Base-by-base conservation (phyloP, 64 coral and sea anemone genomes). In the Pocillopora damicornis region DNA sequence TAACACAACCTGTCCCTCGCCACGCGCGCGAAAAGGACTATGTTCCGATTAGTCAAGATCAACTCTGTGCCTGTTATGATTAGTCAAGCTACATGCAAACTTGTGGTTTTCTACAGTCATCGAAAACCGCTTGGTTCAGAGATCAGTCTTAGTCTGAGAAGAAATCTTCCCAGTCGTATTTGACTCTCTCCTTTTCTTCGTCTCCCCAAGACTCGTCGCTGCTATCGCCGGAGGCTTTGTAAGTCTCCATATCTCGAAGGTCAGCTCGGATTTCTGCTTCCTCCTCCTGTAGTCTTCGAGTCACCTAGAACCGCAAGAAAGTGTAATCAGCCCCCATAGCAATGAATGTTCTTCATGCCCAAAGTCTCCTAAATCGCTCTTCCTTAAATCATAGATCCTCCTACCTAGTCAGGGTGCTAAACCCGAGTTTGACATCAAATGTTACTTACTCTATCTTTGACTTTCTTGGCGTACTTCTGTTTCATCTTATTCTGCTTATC, bases 121-220 rank as follows among this genome's bases (percentile, higher is more conserved):
- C 18, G 17, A 23, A 20, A 0, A 17, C n/a, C 22, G 67, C 67
- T 22, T 23, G 30, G 36, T 36, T 14, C 11, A 6, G 1, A 20
- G 15, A 12, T n/a, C 75, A 22, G 15, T 5, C 36, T 59, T 12
- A 12, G 16, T 63, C 79, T 37, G 79, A 0, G 62, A 68, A 83
- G 80, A 83, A 83, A 83, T 83, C 80, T 20, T 83, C 60, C 80
- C 80, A 83, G 20, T 66, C 61, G 62, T 67, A 20, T 0, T 13
- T 18, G 35, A 42, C 60, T 22, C 35, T 66, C 9, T 83, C 62
- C 35, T 81, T 60, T 15, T 80, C 22, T 26, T 82, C 30, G 60
- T 82, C 79, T 18, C 79, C 79, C 79, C 60, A 65, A 15, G 60
- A 42, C 13, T 82, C 35, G 60, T 82, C 78, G 78, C 78, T 61